A percentile compares a stretch with the other conserved stretches of the same genome.
These are phyloP conservation scores for Plumapathes pennacea DNA, from an alignment of 92 coral and sea anemone genomes.

Conservation along the genomic window DNA sequence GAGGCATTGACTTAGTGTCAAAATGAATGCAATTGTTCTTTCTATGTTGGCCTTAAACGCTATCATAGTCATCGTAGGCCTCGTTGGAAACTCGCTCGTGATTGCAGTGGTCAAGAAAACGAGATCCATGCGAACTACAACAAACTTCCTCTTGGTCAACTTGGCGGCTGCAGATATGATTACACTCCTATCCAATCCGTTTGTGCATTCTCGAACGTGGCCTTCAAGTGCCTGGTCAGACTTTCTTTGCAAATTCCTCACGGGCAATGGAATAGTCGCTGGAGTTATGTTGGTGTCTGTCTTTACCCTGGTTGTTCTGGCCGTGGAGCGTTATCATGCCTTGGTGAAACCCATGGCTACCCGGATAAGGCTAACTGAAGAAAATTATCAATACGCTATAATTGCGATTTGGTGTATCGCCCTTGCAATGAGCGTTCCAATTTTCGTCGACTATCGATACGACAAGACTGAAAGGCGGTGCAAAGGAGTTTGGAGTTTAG, in stretches of 20 bases:
- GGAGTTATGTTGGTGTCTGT: conserved; percentile 58
- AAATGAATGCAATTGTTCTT: no score
- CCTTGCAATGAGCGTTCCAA: conserved; percentile 50
- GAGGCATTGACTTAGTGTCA: no score
- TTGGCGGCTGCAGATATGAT: conserved; percentile 41
- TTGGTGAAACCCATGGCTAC: conserved; percentile 52
- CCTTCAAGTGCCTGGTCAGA: no score
- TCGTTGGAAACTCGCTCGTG: conserved; percentile 34
- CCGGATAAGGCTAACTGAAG: conserved; percentile 43
- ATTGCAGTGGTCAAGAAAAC: conserved; percentile 32
- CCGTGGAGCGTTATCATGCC: conserved; percentile 74
- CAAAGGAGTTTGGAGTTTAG: conserved; percentile 31
- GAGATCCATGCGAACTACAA: conserved; percentile 49
- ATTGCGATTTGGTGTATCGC: conserved; percentile 55
- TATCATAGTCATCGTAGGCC: conserved; percentile 30
- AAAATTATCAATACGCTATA: conserved; percentile 48
- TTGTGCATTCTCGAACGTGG: background rate
- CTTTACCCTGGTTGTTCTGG: conserved; percentile 56
- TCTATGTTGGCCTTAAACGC: no score
- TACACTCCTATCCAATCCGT: conserved; percentile 25
- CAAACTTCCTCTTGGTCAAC: conserved; percentile 39
- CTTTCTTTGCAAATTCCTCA: conserved; percentile 40
- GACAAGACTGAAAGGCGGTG: conserved; percentile 10
- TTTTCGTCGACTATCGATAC: conserved; percentile 34
- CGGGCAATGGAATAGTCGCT: conserved; percentile 62